Evolutionary conservation across 2,113 vertebrate species (phyloP).

Genomic region (Ondatra zibethicus): DNA sequence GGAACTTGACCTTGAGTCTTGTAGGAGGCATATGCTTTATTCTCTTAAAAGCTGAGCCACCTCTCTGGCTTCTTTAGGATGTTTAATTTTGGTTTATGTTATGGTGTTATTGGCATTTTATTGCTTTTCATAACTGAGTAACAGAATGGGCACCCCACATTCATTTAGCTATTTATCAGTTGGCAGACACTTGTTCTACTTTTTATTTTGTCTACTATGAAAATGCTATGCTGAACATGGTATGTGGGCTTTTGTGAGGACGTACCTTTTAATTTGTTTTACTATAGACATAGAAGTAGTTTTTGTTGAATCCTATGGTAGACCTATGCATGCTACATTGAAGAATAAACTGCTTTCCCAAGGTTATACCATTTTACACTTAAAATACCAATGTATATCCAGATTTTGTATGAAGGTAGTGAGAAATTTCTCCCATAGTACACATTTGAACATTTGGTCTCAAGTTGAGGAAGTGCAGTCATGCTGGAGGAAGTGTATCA

Average conservation of each 20-base stretch:
- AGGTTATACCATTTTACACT: neutral
- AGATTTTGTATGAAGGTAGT: neutral
- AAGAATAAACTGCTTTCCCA: neutral
- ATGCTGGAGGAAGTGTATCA: too few relatives aligned
- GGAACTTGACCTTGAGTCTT: neutral
- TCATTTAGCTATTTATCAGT: neutral
- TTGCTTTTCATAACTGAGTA: neutral
- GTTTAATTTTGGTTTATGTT: neutral
- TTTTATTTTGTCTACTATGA: neutral
- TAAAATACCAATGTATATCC: neutral
- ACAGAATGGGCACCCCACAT: neutral
- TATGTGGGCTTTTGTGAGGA: neutral
- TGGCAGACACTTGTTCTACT: neutral
- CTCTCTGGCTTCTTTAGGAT: neutral
- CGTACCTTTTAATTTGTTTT: neutral
- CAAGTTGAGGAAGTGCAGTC: neutral
- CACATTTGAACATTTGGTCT: neutral
- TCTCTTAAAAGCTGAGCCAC: neutral
- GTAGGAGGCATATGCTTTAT: neutral
- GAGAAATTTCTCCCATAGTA: neutral
- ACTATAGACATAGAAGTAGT: neutral
- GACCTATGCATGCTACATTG: neutral
- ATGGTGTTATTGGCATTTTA: neutral
- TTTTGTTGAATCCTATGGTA: neutral
- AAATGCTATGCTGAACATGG: neutral